Conservation (phyloP, 2,797 vertebrate species). For the Chrysocyon brachyurus region DNA sequence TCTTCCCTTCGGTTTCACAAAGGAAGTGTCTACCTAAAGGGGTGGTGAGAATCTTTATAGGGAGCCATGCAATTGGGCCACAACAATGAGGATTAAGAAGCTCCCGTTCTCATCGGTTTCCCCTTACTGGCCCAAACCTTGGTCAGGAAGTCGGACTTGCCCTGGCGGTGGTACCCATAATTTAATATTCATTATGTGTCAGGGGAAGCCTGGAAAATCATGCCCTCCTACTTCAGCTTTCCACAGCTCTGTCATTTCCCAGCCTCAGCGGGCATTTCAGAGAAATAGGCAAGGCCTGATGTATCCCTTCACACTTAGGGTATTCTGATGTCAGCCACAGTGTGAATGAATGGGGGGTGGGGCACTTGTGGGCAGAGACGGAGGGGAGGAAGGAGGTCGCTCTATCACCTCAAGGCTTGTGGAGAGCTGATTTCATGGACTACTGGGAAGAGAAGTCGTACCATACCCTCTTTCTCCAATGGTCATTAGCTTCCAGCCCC, state of each 20-base stretch:
- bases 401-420: background rate
- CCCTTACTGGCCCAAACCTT: background rate
- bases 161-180: conserved; percentile 8
- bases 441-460: background rate
- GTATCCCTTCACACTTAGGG: background rate
- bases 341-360: conserved; percentile 34
- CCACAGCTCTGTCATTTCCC: background rate
- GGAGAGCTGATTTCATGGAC: background rate
- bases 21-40: background rate
- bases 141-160: conserved; percentile 4
- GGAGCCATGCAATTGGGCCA: conserved; percentile 19
- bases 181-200: conserved; percentile 39
- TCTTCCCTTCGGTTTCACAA: background rate
- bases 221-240: background rate
- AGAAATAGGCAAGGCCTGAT: background rate
- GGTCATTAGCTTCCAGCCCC: background rate
- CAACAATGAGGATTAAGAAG: background rate
- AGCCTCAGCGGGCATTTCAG: background rate
- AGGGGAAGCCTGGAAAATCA: conserved; percentile 42
- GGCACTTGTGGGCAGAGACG: background rate
- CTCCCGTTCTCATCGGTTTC: background rate
- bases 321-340: conserved; percentile 74
- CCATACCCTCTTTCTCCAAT: background rate
- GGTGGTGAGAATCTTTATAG: background rate
- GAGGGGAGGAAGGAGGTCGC: background rate